Evolutionary conservation across 2,888 invertebrate species (phyloP), one percentile per base, ranked within the genome.

Genomic region (Ferdinandea cuprea): DNA sequence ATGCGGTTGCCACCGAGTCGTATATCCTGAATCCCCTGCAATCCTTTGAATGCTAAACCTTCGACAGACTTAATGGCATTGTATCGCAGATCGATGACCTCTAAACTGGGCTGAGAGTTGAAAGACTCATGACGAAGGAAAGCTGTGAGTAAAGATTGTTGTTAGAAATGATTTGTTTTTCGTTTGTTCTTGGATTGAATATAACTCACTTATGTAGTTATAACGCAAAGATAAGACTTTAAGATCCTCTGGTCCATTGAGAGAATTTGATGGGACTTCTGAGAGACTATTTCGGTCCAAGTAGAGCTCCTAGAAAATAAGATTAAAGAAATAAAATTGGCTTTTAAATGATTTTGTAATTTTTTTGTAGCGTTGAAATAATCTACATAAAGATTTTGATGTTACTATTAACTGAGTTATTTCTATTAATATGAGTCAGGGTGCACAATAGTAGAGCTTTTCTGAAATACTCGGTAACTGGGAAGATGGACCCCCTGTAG

Each of bases 281-380:
- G 93, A 93, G 86, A 98, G 92, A 88, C 95, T 95, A 90, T 98
- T 98, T 71, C 94, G 93, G 89, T 97, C 95, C 88, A 98, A 92
- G 87, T 94, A 94, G 63, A 98, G 92, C 88, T 96, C 95, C 94
- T 97, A 92, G 15, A 91, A 91, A 85, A 78, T 44, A 8, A n/a
- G 15, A 52, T 52, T 44, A 50, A 44, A 32, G 15, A 44, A 42
- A n/a, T 13, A 13, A 1, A 19, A 44, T 19, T 19, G 1, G 15
- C 2, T 2, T 2, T 13, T 1, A 7, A 17, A 13, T 37, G 0
- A 37, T 37, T 37, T 37, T 11, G 35, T 37, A 5, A 11, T 5
- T 13, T 37, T 4, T 5, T 3, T 35, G 11, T 4, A n/a, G n/a
- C n/a, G n/a, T 9, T 35, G n/a, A 35, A 8, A 35, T 2, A 0